phyloP scores from a whole-genome alignment of 2,797 vertebrate species.

The Myiothlypis coronata region DNA sequence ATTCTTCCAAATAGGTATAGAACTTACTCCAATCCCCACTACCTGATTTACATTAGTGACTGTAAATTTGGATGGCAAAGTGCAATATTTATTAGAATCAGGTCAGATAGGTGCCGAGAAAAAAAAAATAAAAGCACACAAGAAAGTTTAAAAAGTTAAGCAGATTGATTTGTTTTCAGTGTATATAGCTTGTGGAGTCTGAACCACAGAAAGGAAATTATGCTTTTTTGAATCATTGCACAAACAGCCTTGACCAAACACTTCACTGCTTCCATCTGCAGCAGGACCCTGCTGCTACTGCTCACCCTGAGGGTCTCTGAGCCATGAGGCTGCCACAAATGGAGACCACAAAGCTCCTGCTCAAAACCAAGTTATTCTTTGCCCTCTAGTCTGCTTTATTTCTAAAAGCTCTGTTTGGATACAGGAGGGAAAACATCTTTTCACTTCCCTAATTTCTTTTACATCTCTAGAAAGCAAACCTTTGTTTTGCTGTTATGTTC shows the following conservation, averaged over 20 bases:
- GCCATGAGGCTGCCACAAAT: neutral
- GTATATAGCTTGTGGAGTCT: neutral
- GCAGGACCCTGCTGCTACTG: neutral
- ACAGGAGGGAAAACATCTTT: neutral
- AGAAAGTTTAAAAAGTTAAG: neutral
- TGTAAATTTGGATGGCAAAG: neutral
- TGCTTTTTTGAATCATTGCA: neutral
- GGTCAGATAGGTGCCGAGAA: accelerated
- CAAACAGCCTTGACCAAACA: neutral
- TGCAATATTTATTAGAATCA: neutral
- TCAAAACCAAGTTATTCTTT: neutral
- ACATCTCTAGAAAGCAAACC: neutral
- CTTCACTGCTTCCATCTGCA: neutral
- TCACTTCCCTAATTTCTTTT: neutral
- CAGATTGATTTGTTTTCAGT: neutral
- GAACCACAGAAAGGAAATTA: neutral
- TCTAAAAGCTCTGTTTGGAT: neutral
- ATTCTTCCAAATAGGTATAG: neutral
- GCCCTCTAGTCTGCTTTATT: neutral
- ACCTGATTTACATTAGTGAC: neutral
- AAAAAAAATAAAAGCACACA: neutral
- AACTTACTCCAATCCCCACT: neutral
- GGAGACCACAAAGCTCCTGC: neutral
- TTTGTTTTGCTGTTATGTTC: neutral
- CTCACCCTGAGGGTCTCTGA: neutral